Conservation (phyloP, 2,888 invertebrate species). For the Yponomeuta malinellus region DNA sequence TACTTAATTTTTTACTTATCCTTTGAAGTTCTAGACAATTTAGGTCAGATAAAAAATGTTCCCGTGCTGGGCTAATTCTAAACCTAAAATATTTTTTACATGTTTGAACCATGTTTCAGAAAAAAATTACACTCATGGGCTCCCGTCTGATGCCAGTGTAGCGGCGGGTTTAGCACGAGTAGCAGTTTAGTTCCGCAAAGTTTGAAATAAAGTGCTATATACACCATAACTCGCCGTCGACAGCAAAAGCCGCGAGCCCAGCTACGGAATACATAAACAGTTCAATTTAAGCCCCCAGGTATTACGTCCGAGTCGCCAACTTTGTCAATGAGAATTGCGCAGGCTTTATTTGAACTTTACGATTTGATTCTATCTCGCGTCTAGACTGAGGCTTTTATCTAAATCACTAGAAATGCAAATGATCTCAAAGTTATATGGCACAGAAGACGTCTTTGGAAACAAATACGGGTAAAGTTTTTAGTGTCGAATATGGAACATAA, state of each 20-base stretch:
- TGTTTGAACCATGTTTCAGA: too few species aligned
- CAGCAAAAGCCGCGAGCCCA: slow-evolving; percentile 13
- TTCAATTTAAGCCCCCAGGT: slow-evolving; percentile 38
- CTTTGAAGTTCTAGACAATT: too few species aligned
- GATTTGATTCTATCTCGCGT: background rate
- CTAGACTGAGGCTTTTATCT: background rate
- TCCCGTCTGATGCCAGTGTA: too few species aligned
- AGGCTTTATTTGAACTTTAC: slow-evolving; percentile 33
- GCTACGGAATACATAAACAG: slow-evolving; percentile 46
- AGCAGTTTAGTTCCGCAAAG: background rate
- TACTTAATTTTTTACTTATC: too few species aligned
- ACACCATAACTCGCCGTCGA: slow-evolving; percentile 15
- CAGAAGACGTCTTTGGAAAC: background rate
- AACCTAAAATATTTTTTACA: too few species aligned
- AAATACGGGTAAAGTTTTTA: too few species aligned
- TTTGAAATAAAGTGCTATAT: background rate
- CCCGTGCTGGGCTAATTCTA: too few species aligned
- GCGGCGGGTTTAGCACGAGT: too few species aligned
- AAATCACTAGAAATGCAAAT: background rate
- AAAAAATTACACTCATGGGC: too few species aligned
- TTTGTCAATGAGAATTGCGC: slow-evolving; percentile 42
- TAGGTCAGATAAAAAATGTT: too few species aligned
- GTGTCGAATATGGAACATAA: too few species aligned
- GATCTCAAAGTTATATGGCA: background rate
- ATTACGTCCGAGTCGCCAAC: slow-evolving; percentile 32